Conservation (phyloP, 2,888 invertebrate species). For the Ormyrus labotus region DNA sequence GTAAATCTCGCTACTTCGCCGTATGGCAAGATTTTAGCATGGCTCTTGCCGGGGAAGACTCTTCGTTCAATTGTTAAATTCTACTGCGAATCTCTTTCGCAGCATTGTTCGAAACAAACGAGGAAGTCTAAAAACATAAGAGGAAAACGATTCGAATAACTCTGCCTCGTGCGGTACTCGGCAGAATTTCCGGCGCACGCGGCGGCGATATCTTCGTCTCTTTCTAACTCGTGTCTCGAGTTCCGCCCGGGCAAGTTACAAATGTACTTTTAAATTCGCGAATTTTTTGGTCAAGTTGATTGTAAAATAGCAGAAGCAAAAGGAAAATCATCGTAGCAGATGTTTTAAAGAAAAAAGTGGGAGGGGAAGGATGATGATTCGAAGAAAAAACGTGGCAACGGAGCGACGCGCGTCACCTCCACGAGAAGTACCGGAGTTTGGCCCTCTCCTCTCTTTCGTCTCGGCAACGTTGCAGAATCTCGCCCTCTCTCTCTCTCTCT, state of each 20-base stretch:
- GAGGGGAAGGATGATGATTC: slow-evolving; percentile 2
- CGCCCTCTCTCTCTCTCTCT: slow-evolving; percentile 26
- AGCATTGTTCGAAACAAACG: background rate
- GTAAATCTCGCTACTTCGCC: background rate
- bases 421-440: background rate
- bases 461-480: slow-evolving; percentile 38
- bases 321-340: slow-evolving; percentile 19
- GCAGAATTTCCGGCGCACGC: slow-evolving; percentile 44
- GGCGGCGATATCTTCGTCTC: slow-evolving; percentile 1
- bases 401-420: slow-evolving; percentile 18
- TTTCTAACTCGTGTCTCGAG: background rate
- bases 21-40: slow-evolving; percentile 6
- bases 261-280: too few species aligned
- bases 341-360: slow-evolving; percentile 5
- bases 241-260: background rate
- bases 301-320: background rate
- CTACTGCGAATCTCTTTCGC: too few species aligned
- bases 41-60: background rate
- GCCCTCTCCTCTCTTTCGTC: slow-evolving; percentile 22
- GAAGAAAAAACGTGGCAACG: slow-evolving; percentile 44
- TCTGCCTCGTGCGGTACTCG: background rate
- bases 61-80: too few species aligned
- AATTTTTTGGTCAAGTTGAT: too few species aligned
- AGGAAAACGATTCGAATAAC: background rate
- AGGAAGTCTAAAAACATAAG: background rate